phyloP scores from a whole-genome alignment of 2,797 vertebrate species.

The Gadopsis bispinosus region DNA sequence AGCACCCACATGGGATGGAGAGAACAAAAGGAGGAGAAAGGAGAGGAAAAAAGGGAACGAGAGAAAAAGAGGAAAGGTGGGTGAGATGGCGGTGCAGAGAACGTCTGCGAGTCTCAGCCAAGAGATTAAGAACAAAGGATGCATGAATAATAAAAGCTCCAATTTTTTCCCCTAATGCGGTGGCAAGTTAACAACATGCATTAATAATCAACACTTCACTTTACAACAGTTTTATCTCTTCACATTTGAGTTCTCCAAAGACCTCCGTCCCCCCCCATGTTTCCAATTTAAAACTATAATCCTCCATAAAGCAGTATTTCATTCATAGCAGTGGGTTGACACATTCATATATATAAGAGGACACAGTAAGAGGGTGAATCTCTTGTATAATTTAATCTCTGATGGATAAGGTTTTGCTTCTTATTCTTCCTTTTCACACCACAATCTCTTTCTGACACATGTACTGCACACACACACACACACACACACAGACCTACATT shows the following conservation, averaged over 20 bases:
- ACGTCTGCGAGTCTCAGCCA: conserved; percentile 50
- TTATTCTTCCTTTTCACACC: conserved; percentile 11
- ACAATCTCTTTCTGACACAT: neutral
- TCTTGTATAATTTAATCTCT: conserved; percentile 17
- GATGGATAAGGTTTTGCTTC: neutral
- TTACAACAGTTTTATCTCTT: conserved; percentile 60
- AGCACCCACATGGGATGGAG: conserved; percentile 19
- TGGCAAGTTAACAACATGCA: conserved; percentile 79
- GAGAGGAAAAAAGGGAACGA: neutral
- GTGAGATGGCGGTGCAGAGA: conserved; percentile 41
- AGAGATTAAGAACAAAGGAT: conserved; percentile 72
- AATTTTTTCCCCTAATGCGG: conserved; percentile 70
- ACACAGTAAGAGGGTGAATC: conserved; percentile 7
- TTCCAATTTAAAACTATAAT: conserved; percentile 51
- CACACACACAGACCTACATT: neutral
- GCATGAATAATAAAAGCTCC: conserved; percentile 78
- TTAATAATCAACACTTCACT: conserved; percentile 79
- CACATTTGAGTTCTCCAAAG: conserved; percentile 43
- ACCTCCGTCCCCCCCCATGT: conserved; percentile 17
- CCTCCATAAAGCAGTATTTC: conserved; percentile 25
- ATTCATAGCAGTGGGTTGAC: conserved; percentile 36
- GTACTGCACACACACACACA: neutral
- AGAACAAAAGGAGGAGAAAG: neutral
- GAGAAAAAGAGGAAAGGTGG: neutral
- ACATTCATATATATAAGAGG: conserved; percentile 42